Conservation (phyloP, 1,140 invertebrate genomes). For the Caligus rogercresseyi region DNA sequence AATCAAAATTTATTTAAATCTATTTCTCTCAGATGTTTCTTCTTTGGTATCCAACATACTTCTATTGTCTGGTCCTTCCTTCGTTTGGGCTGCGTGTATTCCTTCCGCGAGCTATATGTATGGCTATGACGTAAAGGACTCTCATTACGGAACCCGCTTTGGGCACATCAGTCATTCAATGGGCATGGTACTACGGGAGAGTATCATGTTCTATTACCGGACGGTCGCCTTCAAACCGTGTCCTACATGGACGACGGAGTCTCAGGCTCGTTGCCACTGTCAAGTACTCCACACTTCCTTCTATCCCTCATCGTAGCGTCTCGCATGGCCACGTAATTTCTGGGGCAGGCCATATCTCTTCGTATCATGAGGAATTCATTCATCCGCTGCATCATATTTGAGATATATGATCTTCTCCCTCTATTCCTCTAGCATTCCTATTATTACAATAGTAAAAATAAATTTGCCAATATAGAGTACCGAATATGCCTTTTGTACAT, state of each 20-base stretch:
- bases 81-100: too few species aligned
- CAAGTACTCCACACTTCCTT: not conserved
- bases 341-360: not conserved
- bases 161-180: conserved; percentile 1
- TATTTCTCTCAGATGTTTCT: too few species aligned
- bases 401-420: not conserved
- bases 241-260: not conserved
- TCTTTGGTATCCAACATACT: too few species aligned
- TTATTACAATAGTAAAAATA: not conserved
- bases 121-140: not conserved
- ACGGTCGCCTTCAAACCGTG: conserved; percentile 17
- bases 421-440: not conserved
- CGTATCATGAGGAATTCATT: not conserved
- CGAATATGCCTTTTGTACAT: not conserved
- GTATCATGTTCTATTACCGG: conserved; percentile 19
- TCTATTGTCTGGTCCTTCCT: too few species aligned
- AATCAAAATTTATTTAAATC: too few species aligned
- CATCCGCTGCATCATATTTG: not conserved
- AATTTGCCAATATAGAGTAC: not conserved
- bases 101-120: too few species aligned
- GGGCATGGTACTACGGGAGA: conserved; percentile 14
- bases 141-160: not conserved
- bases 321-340: not conserved
- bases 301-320: not conserved
- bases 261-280: not conserved